Evolutionary conservation across 2,113 vertebrate species (phyloP).

Genomic region (Stomatorhinus ivindoensis): DNA sequence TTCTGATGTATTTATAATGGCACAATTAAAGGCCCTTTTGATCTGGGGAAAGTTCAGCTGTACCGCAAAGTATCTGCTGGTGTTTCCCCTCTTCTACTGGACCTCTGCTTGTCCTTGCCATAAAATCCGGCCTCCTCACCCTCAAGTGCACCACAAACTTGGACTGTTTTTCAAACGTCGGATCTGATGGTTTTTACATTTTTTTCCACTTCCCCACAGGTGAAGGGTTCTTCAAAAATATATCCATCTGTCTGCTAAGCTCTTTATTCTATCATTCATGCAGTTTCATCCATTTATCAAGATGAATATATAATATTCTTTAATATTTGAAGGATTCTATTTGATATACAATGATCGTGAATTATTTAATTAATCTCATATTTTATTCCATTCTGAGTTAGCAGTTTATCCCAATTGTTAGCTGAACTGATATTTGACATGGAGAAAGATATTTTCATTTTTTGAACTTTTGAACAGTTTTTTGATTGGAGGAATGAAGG

Average conservation of each 20-base stretch:
- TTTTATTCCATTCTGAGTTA: conserved; percentile 40
- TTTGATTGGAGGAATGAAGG: background rate
- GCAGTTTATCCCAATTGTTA: conserved; percentile 28
- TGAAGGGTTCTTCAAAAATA: conserved; percentile 11
- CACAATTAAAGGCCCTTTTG: conserved; percentile 66
- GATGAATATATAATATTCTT: conserved; percentile 26
- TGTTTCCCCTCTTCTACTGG: conserved; percentile 37
- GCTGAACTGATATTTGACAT: conserved; percentile 35
- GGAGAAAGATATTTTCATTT: conserved; percentile 9
- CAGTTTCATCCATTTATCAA: conserved; percentile 30
- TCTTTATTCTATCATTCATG: conserved; percentile 38
- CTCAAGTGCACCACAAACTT: conserved; percentile 27
- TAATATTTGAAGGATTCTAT: conserved; percentile 54
- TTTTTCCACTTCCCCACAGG: conserved; percentile 14
- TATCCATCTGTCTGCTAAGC: conserved; percentile 1
- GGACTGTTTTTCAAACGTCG: conserved; percentile 48
- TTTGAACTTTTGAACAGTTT: background rate
- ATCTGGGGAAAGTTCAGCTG: conserved; percentile 61
- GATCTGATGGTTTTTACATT: conserved; percentile 33
- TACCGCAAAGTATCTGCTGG: conserved; percentile 44
- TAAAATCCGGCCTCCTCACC: conserved; percentile 41
- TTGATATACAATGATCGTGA: conserved; percentile 58
- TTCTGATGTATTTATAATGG: conserved; percentile 70
- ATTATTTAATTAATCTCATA: conserved; percentile 52
- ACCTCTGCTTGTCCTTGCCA: conserved; percentile 13